Evolutionary conservation across 1,140 invertebrate genomes (phyloP).

Genomic region (Drosophila trapezifrons): DNA sequence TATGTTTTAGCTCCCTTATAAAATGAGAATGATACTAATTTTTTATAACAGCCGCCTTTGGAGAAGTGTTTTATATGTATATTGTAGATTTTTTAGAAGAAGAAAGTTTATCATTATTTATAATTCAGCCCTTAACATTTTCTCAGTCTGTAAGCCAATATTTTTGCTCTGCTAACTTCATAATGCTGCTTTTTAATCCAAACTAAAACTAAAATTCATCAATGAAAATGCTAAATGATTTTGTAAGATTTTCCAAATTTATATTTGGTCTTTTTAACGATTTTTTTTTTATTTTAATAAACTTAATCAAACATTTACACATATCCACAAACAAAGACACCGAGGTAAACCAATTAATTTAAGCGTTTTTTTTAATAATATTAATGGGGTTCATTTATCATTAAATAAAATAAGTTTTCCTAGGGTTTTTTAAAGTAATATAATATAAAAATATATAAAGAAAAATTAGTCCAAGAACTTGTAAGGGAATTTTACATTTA

Average conservation of each 20-base stretch:
- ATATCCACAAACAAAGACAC: conserved; percentile 4
- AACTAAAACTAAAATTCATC: conserved; percentile 15
- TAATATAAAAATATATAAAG: too few species aligned
- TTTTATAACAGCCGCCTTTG: conserved; percentile 11
- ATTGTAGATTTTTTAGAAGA: conserved; percentile 20
- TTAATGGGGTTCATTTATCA: too few species aligned
- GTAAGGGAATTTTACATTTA: neutral
- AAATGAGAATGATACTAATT: neutral
- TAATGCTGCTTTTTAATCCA: neutral
- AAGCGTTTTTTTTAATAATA: neutral
- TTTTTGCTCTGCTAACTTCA: conserved; percentile 33
- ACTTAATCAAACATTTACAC: conserved; percentile 7
- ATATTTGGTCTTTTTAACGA: conserved; percentile 20
- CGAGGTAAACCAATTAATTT: neutral
- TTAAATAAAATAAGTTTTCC: too few species aligned
- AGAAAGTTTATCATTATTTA: neutral
- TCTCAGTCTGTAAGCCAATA: conserved; percentile 39
- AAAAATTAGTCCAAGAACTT: neutral
- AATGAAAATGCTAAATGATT: neutral
- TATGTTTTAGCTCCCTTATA: too few species aligned
- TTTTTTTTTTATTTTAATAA: neutral
- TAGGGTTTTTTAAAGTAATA: too few species aligned
- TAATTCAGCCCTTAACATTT: conserved; percentile 20
- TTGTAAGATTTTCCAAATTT: conserved; percentile 33
- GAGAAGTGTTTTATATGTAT: conserved; percentile 24